A percentile compares a stretch with the other conserved stretches of the same genome.
Evolutionary conservation across 2,888 invertebrate genomes (phyloP).

Genomic region (Sycophila texana): DNA sequence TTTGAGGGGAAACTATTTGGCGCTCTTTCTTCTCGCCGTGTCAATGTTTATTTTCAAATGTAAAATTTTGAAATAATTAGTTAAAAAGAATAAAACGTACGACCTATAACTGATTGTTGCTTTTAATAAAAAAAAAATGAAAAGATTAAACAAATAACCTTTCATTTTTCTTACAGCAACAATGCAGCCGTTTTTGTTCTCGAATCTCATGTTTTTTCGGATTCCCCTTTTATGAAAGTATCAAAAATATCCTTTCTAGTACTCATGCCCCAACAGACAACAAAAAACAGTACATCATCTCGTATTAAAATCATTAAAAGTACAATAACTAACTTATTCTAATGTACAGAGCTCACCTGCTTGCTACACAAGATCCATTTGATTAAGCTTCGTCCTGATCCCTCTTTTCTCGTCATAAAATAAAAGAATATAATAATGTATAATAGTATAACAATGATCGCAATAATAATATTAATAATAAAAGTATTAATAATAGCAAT

Average conservation of each 20-base stretch:
- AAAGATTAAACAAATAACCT: constrained; percentile 15
- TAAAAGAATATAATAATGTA: constrained; percentile 49
- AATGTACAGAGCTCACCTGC: constrained; percentile 66
- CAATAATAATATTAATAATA: constrained; percentile 37
- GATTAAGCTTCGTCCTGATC: constrained; percentile 62
- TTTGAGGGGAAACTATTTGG: constrained; percentile 24
- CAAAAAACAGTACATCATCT: constrained; percentile 70
- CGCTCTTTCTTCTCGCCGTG: constrained; percentile 20
- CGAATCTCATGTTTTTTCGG: constrained; percentile 69
- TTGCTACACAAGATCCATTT: constrained; percentile 62
- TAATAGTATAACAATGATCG: constrained; percentile 44
- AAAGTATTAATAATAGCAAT: constrained; percentile 13
- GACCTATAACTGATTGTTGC: constrained; percentile 31
- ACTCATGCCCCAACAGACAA: constrained; percentile 72
- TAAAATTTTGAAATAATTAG: constrained; percentile 13
- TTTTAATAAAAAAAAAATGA: constrained; percentile 32
- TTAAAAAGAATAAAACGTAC: constrained; percentile 31
- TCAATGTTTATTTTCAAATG: constrained; percentile 15
- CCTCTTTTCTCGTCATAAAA: constrained; percentile 57
- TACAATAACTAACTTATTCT: constrained; percentile 68
- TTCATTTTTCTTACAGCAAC: constrained; percentile 41
- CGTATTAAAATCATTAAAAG: constrained; percentile 70
- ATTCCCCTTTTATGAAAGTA: constrained; percentile 77
- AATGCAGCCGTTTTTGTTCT: constrained; percentile 61
- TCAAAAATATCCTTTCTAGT: constrained; percentile 79